Base-by-base conservation (phyloP, 2,888 invertebrate species). In the Alcis repandata region DNA sequence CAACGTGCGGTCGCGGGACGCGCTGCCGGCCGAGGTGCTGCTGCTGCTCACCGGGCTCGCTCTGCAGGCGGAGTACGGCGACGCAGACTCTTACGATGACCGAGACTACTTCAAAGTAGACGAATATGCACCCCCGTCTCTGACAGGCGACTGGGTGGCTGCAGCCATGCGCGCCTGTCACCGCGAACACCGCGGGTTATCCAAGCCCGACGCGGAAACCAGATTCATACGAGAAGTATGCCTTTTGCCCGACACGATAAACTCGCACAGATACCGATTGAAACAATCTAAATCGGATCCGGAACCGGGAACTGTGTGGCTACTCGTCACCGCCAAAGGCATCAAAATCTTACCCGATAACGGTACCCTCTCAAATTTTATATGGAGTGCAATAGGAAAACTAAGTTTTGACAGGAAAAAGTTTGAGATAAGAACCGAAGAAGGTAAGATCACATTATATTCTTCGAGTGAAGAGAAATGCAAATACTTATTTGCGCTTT, bases 401-500 rank as follows among this genome's bases (percentile, higher is more conserved):
- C 93, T 99, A 17, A 97, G 97, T 87, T 99, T 99, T 88, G 99
- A 99, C 95, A 96, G 98, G 82, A 99, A 99, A 91, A 99, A 99
- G 90, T 99, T 99, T 90, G 98, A 99, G 92, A 98, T 99, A 79
- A 96, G 98, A 69, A 97, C 98, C 10, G 97, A 97, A 63, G 98
- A 98, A 80, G 97, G 96, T 77, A 97, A 97, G 84, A 96, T 98
- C 73, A 97, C 97, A 0, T 95, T 99, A 71, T 99, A 97, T 90
- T 97, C 99, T 2, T 96, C 96, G 59, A 97, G 96, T 84, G 99
- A 99, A 89, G 98, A 98, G 84, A 98, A 98, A 90, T 98, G 98
- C 85, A 97, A 98, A 91, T 96, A 98, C 86, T 93, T 99, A 68
- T 94, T 98, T 77, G 95, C 96, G 38, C 94, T 98, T 51, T 98